Conservation (phyloP, 2,113 vertebrate genomes). For the Sceloporus tristichus region DNA sequence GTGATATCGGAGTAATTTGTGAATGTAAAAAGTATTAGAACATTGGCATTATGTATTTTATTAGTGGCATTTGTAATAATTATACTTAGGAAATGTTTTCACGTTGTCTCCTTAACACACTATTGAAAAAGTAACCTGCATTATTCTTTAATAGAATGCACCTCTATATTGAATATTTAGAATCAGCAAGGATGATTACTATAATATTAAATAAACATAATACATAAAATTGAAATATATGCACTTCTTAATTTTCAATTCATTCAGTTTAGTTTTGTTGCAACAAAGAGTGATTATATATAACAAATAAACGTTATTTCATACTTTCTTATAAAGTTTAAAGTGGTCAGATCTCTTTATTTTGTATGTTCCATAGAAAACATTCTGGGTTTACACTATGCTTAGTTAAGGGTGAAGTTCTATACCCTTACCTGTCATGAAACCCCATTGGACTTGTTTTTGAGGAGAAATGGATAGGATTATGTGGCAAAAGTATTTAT, state of each 20-base stretch:
- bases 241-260: conserved; percentile 49
- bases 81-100: conserved; percentile 9
- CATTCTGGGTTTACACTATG: neutral
- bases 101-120: neutral
- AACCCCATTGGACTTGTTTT: neutral
- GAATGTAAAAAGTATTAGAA: conserved; percentile 7
- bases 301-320: neutral
- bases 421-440: neutral
- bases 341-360: conserved; percentile 42
- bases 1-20: conserved; percentile 26
- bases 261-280: conserved; percentile 46
- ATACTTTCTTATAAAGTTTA: neutral
- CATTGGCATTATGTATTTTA: conserved; percentile 7
- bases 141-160: neutral
- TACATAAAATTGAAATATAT: neutral
- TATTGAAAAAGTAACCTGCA: neutral
- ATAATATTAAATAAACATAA: conserved; percentile 1
- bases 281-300: conserved; percentile 48
- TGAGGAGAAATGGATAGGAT: neutral
- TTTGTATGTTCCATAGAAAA: conserved; percentile 40
- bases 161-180: neutral
- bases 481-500: conserved; percentile 30
- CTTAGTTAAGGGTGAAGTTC: conserved; percentile 38
- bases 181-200: neutral
- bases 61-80: neutral